Conservation (phyloP, 2,113 vertebrate species). For the Caranx melampygus region DNA sequence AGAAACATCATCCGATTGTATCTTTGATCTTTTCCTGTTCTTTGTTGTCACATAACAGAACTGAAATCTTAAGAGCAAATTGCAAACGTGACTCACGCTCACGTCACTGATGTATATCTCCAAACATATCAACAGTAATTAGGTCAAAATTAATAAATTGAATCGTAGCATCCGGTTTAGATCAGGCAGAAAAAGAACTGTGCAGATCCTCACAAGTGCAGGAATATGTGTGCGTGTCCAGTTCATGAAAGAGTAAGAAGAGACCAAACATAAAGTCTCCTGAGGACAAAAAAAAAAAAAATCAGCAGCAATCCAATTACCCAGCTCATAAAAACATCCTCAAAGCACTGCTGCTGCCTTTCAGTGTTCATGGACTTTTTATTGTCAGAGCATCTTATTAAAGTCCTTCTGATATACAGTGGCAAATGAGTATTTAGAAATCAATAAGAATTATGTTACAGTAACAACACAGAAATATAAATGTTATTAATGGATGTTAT, state of each 20-base stretch:
- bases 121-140: no score
- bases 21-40: background rate
- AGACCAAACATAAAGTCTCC: conserved; percentile 4
- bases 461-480: background rate
- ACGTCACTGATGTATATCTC: background rate
- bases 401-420: conserved; percentile 4
- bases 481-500: background rate
- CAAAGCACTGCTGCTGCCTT: conserved; percentile 2
- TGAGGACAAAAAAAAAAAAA: conserved; percentile 13
- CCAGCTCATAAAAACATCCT: conserved; percentile 34
- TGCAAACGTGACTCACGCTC: background rate
- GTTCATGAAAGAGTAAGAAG: background rate
- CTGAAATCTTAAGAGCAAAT: background rate
- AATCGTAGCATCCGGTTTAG: background rate
- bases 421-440: background rate
- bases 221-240: background rate
- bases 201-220: background rate
- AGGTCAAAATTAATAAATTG: background rate
- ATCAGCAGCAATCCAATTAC: conserved; percentile 36
- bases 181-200: background rate
- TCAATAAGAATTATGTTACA: background rate
- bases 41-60: background rate
- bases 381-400: conserved; percentile 20
- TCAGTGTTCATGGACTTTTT: conserved; percentile 13
- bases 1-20: background rate